Percentiles rank a stretch among this genome's conserved stretches.
Evolutionary conservation across 1,140 invertebrate species (phyloP).

Genomic region (Campoletis sonorensis): DNA sequence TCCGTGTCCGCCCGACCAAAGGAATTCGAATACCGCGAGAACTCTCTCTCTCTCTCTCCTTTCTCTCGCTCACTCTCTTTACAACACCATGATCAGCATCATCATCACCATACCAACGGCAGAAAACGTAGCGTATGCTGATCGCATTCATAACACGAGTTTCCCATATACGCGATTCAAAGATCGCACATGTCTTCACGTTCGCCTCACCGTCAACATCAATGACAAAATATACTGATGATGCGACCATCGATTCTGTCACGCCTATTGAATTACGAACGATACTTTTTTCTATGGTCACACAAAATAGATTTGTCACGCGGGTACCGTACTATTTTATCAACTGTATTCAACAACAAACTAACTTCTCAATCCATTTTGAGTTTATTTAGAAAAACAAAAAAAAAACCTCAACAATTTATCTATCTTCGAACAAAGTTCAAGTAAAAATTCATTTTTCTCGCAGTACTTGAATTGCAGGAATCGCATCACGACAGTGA

Average conservation of each 20-base stretch:
- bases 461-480: no score
- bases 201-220: background rate
- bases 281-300: conserved; percentile 3
- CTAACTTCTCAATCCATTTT: no score
- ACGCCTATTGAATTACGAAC: conserved; percentile 34
- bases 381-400: background rate
- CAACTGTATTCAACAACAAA: no score
- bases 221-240: conserved; percentile 1
- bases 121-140: background rate
- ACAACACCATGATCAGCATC: conserved; percentile 1
- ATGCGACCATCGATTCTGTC: background rate
- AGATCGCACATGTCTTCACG: conserved; percentile 4
- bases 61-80: no score
- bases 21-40: conserved; percentile 25
- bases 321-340: no score
- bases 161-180: background rate
- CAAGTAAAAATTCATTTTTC: no score
- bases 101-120: background rate
- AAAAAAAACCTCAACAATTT: background rate
- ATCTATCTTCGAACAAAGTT: no score
- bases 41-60: no score
- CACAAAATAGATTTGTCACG: background rate
- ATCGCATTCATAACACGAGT: conserved; percentile 38
- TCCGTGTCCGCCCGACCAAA: conserved; percentile 29
- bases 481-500: no score